Base-by-base conservation (phyloP, 2,888 invertebrate species). In the Acheta domesticus region DNA sequence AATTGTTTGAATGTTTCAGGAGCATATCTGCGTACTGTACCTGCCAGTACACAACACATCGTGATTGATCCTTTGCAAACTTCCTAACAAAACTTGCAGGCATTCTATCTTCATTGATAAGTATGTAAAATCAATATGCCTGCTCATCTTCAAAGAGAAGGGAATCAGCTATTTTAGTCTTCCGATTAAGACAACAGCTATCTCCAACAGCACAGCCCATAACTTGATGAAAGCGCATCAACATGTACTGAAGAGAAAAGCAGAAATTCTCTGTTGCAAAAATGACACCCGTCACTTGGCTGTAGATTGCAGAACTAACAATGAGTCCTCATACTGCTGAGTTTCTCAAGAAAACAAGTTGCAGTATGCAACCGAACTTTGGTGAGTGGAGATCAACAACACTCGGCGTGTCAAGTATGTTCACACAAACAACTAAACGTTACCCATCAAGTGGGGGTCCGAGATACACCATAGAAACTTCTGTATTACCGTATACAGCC, bases 401-500 rank as follows among this genome's bases (percentile, higher is more conserved):
- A 62, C 62, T n/a, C 62, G 0, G 62, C 4, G 76, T 76, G n/a
- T 21, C 20, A 62, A 62, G 5, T 62, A 19, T 62, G 62, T 62
- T n/a, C 49, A 77, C 23, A 73, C 20, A 77, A 78, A 74, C 21
- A 79, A 73, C 80, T n/a, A 75, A 84, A 82, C 87, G 90, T 93
- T 92, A 97, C 89, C 98, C 98, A 91, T 98, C 97, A 85, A 97
- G 87, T n/a, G 99, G 98, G 82, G 94, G 93, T 83, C 99, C 99
- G 84, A 98, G 89, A 87, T 99, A 99, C 75, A 98, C 96, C 98
- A 99, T 98, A 73, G 98, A 97, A 74, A 99, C 97, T 91, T 99
- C 98, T 77, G 98, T 99, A 87, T 99, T 99, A 81, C 99, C 99
- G 89, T 99, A 99, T 16, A 99, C 99, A 81, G 98, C 98, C 77